phyloP scores from a whole-genome alignment of 2,797 vertebrate genomes.

The Acanthornis magna region DNA sequence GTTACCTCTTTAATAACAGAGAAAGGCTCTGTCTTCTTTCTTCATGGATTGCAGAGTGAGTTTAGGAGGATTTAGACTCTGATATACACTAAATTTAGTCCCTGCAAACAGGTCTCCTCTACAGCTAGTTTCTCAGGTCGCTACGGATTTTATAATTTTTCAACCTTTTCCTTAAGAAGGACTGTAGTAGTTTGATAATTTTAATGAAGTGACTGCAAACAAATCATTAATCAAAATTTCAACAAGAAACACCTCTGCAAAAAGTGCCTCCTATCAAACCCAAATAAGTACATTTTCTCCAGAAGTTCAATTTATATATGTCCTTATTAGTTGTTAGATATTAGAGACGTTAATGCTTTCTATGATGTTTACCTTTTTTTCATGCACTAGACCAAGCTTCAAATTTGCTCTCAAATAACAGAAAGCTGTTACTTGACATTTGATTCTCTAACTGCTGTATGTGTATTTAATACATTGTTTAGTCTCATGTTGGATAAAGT shows the following conservation, averaged over 20 bases:
- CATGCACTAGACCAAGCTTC: slow-evolving; percentile 56
- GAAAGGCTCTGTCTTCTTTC: neutral
- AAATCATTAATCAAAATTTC: neutral
- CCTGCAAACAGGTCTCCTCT: neutral
- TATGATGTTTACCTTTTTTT: slow-evolving; percentile 63
- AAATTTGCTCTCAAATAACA: slow-evolving; percentile 39
- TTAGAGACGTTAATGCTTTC: slow-evolving; percentile 41
- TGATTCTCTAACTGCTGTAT: slow-evolving; percentile 64
- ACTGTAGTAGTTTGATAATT: slow-evolving; percentile 9
- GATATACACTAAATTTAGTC: neutral
- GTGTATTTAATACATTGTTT: slow-evolving; percentile 78
- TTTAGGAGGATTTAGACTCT: neutral
- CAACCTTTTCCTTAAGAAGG: neutral
- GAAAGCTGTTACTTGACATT: slow-evolving; percentile 71
- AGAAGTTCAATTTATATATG: slow-evolving; percentile 34
- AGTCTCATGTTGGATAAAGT: slow-evolving; percentile 76
- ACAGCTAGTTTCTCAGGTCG: neutral
- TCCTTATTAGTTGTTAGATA: slow-evolving; percentile 53
- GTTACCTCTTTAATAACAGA: neutral
- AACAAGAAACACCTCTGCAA: neutral
- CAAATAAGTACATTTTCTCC: slow-evolving; percentile 30
- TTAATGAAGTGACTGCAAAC: neutral
- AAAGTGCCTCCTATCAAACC: neutral
- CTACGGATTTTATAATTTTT: neutral
- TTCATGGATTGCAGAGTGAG: neutral